A percentile compares a stretch with the other conserved stretches of the same genome.
phyloP scores from a whole-genome alignment of 1,140 invertebrate genomes.

The Trichonephila clavipes region DNA sequence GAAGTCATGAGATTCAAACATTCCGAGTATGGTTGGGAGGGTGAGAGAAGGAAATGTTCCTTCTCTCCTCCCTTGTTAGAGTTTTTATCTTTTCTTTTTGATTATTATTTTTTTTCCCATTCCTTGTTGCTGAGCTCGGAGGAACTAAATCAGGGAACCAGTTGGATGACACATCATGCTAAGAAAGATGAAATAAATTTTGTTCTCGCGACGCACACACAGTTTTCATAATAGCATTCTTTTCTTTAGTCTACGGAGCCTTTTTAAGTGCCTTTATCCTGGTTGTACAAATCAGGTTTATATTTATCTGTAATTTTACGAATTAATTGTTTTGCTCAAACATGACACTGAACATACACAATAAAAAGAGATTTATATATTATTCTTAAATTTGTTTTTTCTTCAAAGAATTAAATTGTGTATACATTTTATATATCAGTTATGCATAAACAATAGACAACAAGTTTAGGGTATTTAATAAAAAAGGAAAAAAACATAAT shows the following conservation, averaged over 20 bases:
- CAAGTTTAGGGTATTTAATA: too few species aligned
- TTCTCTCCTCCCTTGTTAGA: neutral
- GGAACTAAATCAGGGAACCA: neutral
- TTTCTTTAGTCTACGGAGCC: neutral
- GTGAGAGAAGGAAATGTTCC: neutral
- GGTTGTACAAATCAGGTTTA: too few species aligned
- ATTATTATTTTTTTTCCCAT: neutral
- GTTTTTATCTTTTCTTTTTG: neutral
- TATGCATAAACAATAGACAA: too few species aligned
- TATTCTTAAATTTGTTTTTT: too few species aligned
- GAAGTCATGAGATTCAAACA: constrained; percentile 17
- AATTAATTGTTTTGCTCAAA: too few species aligned
- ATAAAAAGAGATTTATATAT: too few species aligned
- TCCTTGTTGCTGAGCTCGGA: neutral
- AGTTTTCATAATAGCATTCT: neutral
- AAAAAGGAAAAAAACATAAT: too few species aligned
- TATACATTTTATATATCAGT: too few species aligned
- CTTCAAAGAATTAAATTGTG: too few species aligned
- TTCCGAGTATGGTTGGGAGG: neutral
- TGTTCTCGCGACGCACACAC: neutral
- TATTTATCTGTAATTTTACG: too few species aligned
- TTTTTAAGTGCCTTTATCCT: too few species aligned
- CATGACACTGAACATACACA: too few species aligned
- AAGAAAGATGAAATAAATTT: neutral
- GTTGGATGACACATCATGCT: neutral